phyloP scores from a whole-genome alignment of 2,797 vertebrate species.

The Carapus acus region DNA sequence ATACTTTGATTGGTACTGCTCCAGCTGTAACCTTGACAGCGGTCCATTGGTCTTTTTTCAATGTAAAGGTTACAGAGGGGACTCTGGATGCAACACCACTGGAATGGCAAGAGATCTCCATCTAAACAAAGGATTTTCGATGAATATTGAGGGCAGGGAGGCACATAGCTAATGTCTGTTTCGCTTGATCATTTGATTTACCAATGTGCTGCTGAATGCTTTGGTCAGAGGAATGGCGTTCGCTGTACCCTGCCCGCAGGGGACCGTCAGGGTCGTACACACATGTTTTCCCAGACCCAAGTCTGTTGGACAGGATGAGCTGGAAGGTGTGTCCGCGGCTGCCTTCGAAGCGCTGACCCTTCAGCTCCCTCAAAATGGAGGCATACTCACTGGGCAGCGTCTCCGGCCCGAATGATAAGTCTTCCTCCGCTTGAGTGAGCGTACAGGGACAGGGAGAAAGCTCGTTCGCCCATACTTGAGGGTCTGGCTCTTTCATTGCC shows the following conservation, averaged over 20 bases:
- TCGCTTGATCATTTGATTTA: slow-evolving; percentile 49
- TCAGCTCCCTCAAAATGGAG: slow-evolving; percentile 47
- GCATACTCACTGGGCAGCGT: slow-evolving; percentile 38
- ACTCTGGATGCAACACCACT: slow-evolving; percentile 78
- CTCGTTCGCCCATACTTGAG: slow-evolving; percentile 59
- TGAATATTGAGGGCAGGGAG: not conserved
- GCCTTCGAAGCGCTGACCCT: slow-evolving; percentile 65
- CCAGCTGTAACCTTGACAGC: slow-evolving; percentile 72
- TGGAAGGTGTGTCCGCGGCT: slow-evolving; percentile 57
- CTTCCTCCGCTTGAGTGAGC: slow-evolving; percentile 66
- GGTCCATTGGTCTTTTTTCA: slow-evolving; percentile 72
- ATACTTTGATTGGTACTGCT: slow-evolving; percentile 21
- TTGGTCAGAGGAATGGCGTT: slow-evolving; percentile 67
- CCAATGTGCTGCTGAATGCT: slow-evolving; percentile 69
- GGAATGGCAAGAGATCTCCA: slow-evolving; percentile 76
- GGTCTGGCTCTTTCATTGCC: slow-evolving; percentile 68
- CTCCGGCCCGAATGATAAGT: slow-evolving; percentile 69
- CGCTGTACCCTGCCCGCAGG: slow-evolving; percentile 72
- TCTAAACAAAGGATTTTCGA: slow-evolving; percentile 53
- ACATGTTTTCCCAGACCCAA: slow-evolving; percentile 72
- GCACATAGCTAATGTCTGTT: not conserved
- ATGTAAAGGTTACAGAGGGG: slow-evolving; percentile 72
- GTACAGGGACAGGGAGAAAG: slow-evolving; percentile 74
- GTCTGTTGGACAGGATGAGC: slow-evolving; percentile 67
- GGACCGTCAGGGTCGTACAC: slow-evolving; percentile 74